phyloP scores from a whole-genome alignment of 2,888 invertebrate genomes.

The Ganaspis brasiliensis region DNA sequence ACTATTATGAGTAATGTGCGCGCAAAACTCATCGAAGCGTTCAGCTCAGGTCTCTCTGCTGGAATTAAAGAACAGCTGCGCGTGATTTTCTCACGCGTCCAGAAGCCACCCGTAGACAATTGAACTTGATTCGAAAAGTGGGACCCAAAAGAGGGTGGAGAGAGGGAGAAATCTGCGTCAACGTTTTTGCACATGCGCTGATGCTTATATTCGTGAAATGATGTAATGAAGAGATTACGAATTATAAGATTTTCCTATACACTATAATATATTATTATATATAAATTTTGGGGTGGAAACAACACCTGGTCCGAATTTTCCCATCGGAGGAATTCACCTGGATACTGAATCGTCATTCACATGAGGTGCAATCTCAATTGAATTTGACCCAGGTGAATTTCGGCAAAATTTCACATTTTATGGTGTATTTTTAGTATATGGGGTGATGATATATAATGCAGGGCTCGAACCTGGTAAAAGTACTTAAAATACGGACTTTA shows the following conservation, averaged over 20 bases:
- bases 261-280: no score
- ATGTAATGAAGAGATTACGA: constrained; percentile 31
- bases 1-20: constrained; percentile 50
- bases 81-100: constrained; percentile 79
- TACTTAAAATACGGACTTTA: no score
- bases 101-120: constrained; percentile 79
- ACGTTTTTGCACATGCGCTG: constrained; percentile 31
- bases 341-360: constrained; percentile 14
- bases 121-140: constrained; percentile 73
- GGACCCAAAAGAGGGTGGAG: constrained; percentile 56
- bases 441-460: no score
- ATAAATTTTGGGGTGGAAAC: constrained; percentile 3
- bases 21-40: constrained; percentile 56
- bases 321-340: constrained; percentile 36
- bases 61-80: constrained; percentile 73
- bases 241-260: constrained; percentile 27
- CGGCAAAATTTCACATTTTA: constrained; percentile 9
- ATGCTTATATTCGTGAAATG: constrained; percentile 8
- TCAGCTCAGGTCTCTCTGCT: constrained; percentile 41
- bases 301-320: constrained; percentile 35
- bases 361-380: constrained; percentile 18
- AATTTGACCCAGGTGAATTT: constrained; percentile 28
- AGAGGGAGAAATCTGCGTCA: constrained; percentile 43
- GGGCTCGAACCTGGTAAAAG: no score
- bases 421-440: not conserved